Conservation (phyloP, 2,888 invertebrate genomes). For the Tipula lateralis region DNA sequence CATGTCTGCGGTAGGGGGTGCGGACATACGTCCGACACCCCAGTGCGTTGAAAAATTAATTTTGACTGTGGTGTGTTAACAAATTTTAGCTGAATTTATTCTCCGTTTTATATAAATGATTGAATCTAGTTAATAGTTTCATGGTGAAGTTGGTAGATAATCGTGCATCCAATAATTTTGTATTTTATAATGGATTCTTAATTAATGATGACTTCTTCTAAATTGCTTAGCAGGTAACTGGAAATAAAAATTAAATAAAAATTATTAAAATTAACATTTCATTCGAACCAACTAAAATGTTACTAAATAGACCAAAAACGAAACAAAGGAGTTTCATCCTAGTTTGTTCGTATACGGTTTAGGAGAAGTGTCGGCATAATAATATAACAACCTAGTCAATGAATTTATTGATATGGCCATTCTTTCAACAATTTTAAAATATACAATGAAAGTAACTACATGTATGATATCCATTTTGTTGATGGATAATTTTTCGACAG, state of each 20-base stretch:
- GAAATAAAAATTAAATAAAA: neutral
- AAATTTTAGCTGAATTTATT: neutral
- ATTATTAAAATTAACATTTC: neutral
- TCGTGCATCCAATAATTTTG: neutral
- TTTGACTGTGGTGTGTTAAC: conserved; percentile 40
- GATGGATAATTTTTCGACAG: too few species aligned
- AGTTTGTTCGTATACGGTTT: too few species aligned
- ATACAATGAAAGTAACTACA: too few species aligned
- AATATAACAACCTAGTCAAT: too few species aligned
- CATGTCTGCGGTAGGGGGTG: conserved; percentile 59
- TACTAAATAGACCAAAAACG: too few species aligned
- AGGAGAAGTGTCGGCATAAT: too few species aligned
- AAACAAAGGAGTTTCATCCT: too few species aligned
- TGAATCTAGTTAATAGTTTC: neutral
- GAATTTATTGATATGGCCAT: too few species aligned
- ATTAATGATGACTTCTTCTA: neutral
- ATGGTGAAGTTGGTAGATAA: neutral
- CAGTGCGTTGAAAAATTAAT: conserved; percentile 60
- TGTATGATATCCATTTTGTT: too few species aligned
- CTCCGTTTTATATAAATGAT: neutral
- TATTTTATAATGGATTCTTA: neutral
- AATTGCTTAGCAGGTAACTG: neutral
- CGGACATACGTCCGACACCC: conserved; percentile 60
- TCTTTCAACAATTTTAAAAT: too few species aligned
- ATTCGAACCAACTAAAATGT: too few species aligned